These are phyloP conservation scores for Glyptemys insculpta DNA, from an alignment of 2,797 vertebrate genomes.

Conservation along the genomic window DNA sequence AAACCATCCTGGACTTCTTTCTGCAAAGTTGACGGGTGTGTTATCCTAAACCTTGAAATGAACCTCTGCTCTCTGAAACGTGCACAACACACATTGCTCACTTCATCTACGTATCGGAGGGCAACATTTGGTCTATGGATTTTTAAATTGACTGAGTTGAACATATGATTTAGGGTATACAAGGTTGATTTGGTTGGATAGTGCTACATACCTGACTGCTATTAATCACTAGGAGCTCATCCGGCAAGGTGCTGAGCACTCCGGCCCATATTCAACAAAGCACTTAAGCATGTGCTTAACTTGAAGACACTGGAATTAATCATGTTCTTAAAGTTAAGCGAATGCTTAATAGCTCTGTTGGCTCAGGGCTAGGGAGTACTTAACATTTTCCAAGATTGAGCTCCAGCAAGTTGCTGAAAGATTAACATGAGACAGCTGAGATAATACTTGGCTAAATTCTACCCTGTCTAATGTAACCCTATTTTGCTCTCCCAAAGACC, in stretches of 20 bases:
- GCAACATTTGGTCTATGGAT: neutral
- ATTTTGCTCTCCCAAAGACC: neutral
- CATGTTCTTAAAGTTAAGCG: constrained; percentile 20
- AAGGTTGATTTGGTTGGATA: neutral
- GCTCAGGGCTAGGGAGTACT: neutral
- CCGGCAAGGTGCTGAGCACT: neutral
- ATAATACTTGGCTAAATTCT: neutral
- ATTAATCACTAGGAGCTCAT: neutral
- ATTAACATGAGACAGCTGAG: neutral
- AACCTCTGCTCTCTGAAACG: neutral
- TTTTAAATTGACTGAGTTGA: neutral
- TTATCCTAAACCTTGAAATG: neutral
- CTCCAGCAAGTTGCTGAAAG: neutral
- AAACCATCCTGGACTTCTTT: neutral
- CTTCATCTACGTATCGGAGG: neutral
- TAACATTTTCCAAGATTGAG: neutral
- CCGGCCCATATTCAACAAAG: constrained; percentile 15
- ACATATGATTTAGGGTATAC: neutral
- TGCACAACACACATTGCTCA: neutral
- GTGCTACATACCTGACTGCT: neutral
- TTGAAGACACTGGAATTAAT: constrained; percentile 4
- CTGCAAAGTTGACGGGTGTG: neutral
- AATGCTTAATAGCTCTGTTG: constrained; percentile 26
- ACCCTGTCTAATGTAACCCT: neutral
- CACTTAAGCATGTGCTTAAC: constrained; percentile 21